Base-by-base conservation (phyloP, 64 coral and sea anemone genomes). In the Montipora cactus region DNA sequence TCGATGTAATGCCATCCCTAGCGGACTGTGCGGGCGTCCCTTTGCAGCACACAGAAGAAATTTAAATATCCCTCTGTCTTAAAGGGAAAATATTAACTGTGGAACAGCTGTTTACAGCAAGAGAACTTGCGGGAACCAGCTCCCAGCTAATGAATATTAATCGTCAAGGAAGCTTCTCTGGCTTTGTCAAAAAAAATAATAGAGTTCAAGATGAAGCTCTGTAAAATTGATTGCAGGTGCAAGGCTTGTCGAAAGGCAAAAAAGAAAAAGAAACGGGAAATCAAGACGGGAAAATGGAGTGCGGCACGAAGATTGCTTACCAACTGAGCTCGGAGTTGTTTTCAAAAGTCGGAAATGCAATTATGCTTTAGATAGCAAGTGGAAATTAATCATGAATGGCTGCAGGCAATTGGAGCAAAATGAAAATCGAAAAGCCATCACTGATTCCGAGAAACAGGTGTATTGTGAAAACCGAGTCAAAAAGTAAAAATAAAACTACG, bases 1-100 rank as follows among this genome's bases (percentile, higher is more conserved):
- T 62, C 61, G 16, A 86, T 44, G 64, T 44, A 71, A 16, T 66
- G 15, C 82, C 46, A 11, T 16, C 47, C 10, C 18, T 49, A 14
- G 82, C 59, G 82, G 68, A 45, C 45, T 47, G 28, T 20, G 47
- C 44, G 45, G 82, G 82, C 44, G 82, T 47, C 82, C 16, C 18
- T 86, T 44, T 23, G 11, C 46, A 51, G 11, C 46, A 51, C 58
- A 71, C 66, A 86, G 44, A 86, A 66, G 45, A 72, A 16, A 84
- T 84, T 84, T 84, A 84, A 84, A 86, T 86, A 86, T 86, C 82
- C 82, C 66, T 50, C 47, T 16, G 64, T 86, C 66, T 86, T 72
- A 23, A 5, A 86, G 66, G 66, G 66, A 71, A 67, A 86, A 69
- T 47, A 86, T 51, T 72, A 46, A 8, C 46, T 50, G 18, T 21